A percentile compares a stretch with the other conserved stretches of the same genome.
These are phyloP conservation scores for Lottia scabra DNA, from an alignment of 2,888 invertebrate genomes.

Conservation along the genomic window DNA sequence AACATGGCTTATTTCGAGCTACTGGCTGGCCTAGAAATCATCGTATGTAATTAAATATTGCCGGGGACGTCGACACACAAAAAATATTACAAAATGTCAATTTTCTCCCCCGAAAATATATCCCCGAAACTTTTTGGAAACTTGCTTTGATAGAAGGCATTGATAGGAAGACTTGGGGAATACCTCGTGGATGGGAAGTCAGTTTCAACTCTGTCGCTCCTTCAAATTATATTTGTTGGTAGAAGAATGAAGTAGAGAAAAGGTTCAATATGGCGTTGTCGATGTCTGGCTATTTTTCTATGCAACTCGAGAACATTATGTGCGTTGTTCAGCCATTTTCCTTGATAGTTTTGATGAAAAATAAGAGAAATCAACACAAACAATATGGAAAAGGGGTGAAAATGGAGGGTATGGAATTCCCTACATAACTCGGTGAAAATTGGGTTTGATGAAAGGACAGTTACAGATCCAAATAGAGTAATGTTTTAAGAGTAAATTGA, in stretches of 20 bases:
- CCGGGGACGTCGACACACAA: neutral
- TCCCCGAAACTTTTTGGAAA: too few species aligned
- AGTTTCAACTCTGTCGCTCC: too few species aligned
- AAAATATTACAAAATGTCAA: neutral
- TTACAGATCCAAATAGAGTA: constrained; percentile 4
- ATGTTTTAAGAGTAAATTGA: neutral
- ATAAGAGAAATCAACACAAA: neutral
- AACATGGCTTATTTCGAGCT: too few species aligned
- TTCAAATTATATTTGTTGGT: neutral
- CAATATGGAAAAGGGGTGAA: neutral
- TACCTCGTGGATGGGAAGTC: too few species aligned
- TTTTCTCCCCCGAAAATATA: neutral
- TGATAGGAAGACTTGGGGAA: too few species aligned
- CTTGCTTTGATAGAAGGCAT: too few species aligned
- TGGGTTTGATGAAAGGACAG: neutral
- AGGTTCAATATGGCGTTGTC: constrained; percentile 63
- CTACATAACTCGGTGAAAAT: constrained; percentile 8
- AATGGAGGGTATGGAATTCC: constrained; percentile 33
- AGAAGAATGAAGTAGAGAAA: constrained; percentile 9
- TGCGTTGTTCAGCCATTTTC: constrained; percentile 44
- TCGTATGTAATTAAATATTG: neutral
- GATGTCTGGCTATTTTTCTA: constrained; percentile 51
- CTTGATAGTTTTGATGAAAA: constrained; percentile 21
- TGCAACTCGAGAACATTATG: constrained; percentile 48
- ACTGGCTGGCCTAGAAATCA: too few species aligned